Base-by-base conservation (phyloP, 2,797 vertebrate genomes). In the Argentina silus region DNA sequence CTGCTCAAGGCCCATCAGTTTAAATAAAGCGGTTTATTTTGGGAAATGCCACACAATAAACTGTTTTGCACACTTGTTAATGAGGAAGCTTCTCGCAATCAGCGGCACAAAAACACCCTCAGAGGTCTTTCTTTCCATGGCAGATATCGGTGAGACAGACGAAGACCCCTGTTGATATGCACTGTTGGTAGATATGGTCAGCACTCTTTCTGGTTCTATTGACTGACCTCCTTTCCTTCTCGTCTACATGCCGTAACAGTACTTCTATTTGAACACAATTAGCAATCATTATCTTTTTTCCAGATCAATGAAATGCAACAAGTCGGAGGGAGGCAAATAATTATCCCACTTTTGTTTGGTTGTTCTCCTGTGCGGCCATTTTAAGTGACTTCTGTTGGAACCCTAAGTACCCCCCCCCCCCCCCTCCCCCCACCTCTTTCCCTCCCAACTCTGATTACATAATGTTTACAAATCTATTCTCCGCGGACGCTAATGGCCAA, bases 31-130 rank as follows among this genome's bases (percentile, higher is more conserved):
- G 78, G 93, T 93, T 94, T 95, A 95, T 95, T 95, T 96, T 94
- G 93, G 94, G 94, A 95, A 94, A 93, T 94, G 92, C 89, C 91
- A 94, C 91, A 94, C 94, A 95, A 95, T 94, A 94, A 93, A 93
- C 93, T 93, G 93, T 91, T 93, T 90, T 92, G 91, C 90, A 94
- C 91, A 94, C 92, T 93, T 90, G 45, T 92, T 95, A 95, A 95
- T 95, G 93, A 95, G 94, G 93, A 89, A 90, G 90, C 92, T 91
- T 93, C 75, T 93, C 89, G 91, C 75, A 83, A 81, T 93, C 92
- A 93, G 88, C 87, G 90, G 88, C 89, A 74, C 85, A 87, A 92
- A 93, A 94, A 91, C 88, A 92, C 94, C 93, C 94, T 90, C 91
- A 92, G 90, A 93, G 91, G 19, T 88, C 88, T 87, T 78, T 87